Conservation (phyloP, 1,140 invertebrate genomes). For the Lucilia cuprina region DNA sequence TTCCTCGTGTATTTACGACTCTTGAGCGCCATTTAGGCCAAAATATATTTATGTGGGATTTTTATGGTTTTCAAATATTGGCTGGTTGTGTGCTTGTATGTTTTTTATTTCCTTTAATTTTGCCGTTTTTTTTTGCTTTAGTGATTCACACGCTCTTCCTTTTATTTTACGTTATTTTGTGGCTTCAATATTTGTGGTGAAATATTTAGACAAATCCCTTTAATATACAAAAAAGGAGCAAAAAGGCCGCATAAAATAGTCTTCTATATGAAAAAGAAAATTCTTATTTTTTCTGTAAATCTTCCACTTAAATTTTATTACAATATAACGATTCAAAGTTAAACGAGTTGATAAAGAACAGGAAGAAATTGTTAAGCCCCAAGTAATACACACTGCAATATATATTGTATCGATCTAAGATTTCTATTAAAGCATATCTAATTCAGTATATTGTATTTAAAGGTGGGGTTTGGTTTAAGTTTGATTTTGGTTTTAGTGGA, state of each 20-base stretch:
- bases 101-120: background rate
- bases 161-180: background rate
- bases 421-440: no score
- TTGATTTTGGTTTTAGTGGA: no score
- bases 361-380: no score
- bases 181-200: background rate
- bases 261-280: background rate
- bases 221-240: background rate
- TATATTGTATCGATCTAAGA: no score
- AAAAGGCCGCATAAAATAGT: no score
- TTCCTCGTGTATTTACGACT: background rate
- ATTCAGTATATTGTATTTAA: no score
- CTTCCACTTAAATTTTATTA: background rate
- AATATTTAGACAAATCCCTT: background rate
- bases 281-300: background rate
- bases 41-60: slow-evolving; percentile 25
- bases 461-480: no score
- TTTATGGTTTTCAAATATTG: slow-evolving; percentile 31
- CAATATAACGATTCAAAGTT: background rate
- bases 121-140: background rate
- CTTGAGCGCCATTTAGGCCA: slow-evolving; percentile 23
- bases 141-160: background rate
- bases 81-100: background rate
- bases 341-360: background rate
- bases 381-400: no score